phyloP scores from a whole-genome alignment of 2,797 vertebrate species.

The Uromys caudimaculatus region DNA sequence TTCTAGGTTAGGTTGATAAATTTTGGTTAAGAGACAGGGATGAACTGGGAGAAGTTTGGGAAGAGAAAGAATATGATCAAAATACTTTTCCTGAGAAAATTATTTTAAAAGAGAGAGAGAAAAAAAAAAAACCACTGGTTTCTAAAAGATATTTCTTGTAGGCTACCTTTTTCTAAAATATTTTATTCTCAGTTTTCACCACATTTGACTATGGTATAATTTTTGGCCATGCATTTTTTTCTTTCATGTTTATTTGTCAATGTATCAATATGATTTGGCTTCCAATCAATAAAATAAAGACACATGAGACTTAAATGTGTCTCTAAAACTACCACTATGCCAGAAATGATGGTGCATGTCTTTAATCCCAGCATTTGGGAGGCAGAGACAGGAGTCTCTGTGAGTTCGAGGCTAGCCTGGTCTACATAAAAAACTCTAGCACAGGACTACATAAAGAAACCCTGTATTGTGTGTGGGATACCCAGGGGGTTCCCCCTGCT shows the following conservation, averaged over 20 bases:
- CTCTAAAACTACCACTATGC: neutral
- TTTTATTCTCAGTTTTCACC: neutral
- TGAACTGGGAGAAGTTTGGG: too few relatives aligned
- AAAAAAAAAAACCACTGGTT: neutral
- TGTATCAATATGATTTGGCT: neutral
- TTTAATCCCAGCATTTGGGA: neutral
- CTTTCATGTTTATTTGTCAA: neutral
- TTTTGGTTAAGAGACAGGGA: neutral
- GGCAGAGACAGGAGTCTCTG: neutral
- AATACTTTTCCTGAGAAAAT: neutral
- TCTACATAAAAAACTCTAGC: neutral
- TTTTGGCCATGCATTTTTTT: neutral
- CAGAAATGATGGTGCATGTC: neutral
- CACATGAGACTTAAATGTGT: neutral
- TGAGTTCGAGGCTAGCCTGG: neutral
- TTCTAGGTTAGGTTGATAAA: neutral
- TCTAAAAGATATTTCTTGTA: neutral
- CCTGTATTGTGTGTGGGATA: neutral
- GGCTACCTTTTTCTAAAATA: neutral
- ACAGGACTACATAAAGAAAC: neutral
- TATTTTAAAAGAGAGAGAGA: neutral
- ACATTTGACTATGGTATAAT: neutral
- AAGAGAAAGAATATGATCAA: neutral
- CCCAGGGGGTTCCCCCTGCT: neutral
- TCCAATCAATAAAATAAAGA: slow-evolving; percentile 52